Conservation (phyloP, 1,140 invertebrate genomes). For the Cataglyphis hispanica region DNA sequence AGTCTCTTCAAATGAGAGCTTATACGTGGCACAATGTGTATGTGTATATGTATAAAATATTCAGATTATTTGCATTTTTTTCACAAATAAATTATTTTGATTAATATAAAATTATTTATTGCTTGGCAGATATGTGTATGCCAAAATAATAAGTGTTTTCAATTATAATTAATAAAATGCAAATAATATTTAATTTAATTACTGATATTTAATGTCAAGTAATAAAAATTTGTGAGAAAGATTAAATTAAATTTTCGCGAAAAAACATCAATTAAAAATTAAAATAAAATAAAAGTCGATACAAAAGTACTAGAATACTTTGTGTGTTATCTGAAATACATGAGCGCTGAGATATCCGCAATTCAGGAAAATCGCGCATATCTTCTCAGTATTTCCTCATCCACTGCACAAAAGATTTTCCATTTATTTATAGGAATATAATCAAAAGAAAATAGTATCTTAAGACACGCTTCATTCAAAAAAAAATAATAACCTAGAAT, state of each 20-base stretch:
- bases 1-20: neutral
- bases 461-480: neutral
- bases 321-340: neutral
- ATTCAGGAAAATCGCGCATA: neutral
- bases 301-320: neutral
- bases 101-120: neutral
- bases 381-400: neutral
- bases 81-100: neutral
- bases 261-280: neutral
- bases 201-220: neutral
- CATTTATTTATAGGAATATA: slow-evolving; percentile 40
- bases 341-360: neutral
- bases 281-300: neutral
- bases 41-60: neutral
- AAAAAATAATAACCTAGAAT: slow-evolving; percentile 28
- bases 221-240: neutral
- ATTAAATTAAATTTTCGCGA: neutral
- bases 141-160: neutral
- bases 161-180: neutral
- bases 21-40: neutral
- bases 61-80: neutral
- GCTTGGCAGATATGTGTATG: neutral
- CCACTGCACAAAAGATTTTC: neutral
- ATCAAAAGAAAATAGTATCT: slow-evolving; percentile 35
- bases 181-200: slow-evolving; percentile 1